Evolutionary conservation across 2,888 invertebrate species (phyloP).

Genomic region (Parasteatoda lunata): DNA sequence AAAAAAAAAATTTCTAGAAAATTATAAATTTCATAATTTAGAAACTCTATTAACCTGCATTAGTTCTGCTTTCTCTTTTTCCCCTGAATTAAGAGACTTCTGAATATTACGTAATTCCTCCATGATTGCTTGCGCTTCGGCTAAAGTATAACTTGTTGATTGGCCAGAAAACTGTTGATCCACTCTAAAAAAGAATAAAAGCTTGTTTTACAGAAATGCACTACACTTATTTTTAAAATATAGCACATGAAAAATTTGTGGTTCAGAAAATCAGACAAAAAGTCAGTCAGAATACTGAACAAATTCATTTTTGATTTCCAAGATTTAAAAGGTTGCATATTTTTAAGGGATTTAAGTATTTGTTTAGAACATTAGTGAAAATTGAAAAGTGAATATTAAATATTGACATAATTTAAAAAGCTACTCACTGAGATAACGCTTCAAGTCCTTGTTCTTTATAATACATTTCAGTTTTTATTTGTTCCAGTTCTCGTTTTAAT

Average conservation of each 20-base stretch:
- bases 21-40: not conserved
- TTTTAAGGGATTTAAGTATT: too few relatives aligned
- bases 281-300: too few relatives aligned
- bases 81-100: slow-evolving; percentile 90
- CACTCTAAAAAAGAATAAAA: slow-evolving; percentile 79
- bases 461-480: slow-evolving; percentile 92
- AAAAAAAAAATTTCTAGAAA: not conserved
- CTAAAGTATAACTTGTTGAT: slow-evolving; percentile 91
- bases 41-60: slow-evolving; percentile 81
- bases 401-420: not conserved
- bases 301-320: too few relatives aligned
- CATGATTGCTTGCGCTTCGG: slow-evolving; percentile 96
- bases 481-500: slow-evolving; percentile 74
- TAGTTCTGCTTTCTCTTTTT: slow-evolving; percentile 93
- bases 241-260: too few relatives aligned
- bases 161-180: slow-evolving; percentile 90
- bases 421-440: slow-evolving; percentile 88
- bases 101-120: slow-evolving; percentile 94
- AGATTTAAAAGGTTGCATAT: too few relatives aligned
- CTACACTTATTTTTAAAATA: too few relatives aligned
- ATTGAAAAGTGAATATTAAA: too few relatives aligned
- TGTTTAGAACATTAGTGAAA: too few relatives aligned
- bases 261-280: too few relatives aligned
- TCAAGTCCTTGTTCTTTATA: slow-evolving; percentile 94
- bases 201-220: too few relatives aligned